Conservation (phyloP, 1,140 invertebrate genomes). For the Ditylenchus dipsaci region DNA sequence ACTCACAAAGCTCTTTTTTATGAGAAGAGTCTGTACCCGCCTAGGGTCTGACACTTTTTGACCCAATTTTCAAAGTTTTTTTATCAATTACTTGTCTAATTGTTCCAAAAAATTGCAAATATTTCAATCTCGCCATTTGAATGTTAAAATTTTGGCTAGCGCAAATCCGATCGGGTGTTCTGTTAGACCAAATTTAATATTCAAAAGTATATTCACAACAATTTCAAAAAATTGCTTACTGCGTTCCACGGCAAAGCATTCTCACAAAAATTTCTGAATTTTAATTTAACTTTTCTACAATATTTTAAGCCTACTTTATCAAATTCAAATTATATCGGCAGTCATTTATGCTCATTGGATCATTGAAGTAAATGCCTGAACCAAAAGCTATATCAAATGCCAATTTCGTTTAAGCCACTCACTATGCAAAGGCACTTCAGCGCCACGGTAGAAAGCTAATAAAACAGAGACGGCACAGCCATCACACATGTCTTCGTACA, state of each 20-base stretch:
- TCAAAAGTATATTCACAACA: too few relatives aligned
- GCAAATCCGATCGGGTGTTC: too few relatives aligned
- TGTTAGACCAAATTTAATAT: too few relatives aligned
- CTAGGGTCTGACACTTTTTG: too few relatives aligned
- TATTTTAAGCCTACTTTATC: constrained; percentile 64
- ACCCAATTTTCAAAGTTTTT: too few relatives aligned
- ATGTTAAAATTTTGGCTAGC: too few relatives aligned
- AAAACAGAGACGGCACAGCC: constrained; percentile 61
- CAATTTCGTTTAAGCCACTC: constrained; percentile 16
- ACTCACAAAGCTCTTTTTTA: too few relatives aligned
- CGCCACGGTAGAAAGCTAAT: constrained; percentile 85
- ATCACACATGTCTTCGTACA: constrained; percentile 76
- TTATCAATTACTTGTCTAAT: too few relatives aligned
- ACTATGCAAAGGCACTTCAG: constrained; percentile 72
- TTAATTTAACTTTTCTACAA: neutral
- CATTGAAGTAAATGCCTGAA: constrained; percentile 63
- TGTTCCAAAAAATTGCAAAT: too few relatives aligned
- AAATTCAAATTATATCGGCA: constrained; percentile 87
- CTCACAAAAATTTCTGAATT: constrained; percentile 70
- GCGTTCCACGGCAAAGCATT: constrained; percentile 76
- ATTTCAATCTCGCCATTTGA: too few relatives aligned
- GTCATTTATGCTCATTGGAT: constrained; percentile 69
- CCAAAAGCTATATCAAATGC: neutral
- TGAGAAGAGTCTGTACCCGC: too few relatives aligned
- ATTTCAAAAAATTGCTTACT: constrained; percentile 11